Conservation (phyloP, 2,113 vertebrate genomes). For the Neogobius melanostomus region DNA sequence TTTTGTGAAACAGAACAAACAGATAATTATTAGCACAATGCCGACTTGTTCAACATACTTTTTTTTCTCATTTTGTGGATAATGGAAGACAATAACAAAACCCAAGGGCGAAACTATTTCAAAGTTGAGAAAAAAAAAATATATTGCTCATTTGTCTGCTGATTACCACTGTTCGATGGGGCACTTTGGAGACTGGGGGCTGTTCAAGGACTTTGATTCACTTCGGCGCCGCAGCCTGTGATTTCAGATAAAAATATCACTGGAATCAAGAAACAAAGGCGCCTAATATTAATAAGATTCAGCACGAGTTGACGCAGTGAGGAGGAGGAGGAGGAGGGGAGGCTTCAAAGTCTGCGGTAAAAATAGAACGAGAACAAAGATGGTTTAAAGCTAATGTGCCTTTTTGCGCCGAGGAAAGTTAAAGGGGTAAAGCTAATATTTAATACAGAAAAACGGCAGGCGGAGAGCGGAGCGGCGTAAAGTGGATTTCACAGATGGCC, state of each 20-base stretch:
- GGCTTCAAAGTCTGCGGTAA: constrained; percentile 3
- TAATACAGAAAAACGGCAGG: not conserved
- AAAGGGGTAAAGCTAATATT: not conserved
- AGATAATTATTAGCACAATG: not conserved
- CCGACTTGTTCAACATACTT: not conserved
- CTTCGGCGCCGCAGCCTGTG: not conserved
- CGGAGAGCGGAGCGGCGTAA: not conserved
- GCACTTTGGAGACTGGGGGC: constrained; percentile 2
- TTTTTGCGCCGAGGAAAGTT: not conserved
- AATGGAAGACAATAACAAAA: not conserved
- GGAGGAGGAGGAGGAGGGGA: not conserved
- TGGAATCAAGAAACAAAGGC: not conserved
- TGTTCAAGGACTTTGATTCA: constrained; percentile 6
- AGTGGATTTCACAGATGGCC: not conserved
- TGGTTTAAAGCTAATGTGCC: not conserved
- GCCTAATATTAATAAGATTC: constrained; percentile 8
- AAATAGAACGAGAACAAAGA: constrained; percentile 7
- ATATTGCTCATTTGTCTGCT: not conserved
- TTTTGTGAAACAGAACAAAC: not conserved
- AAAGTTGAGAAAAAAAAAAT: not conserved
- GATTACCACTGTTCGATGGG: not conserved
- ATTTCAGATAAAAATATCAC: constrained; percentile 14
- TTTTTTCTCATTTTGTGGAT: not conserved
- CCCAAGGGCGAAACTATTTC: not conserved
- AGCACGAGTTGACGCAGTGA: not conserved